These are phyloP conservation scores for Melieria picta DNA, from an alignment of 2,888 invertebrate species.

Conservation along the genomic window DNA sequence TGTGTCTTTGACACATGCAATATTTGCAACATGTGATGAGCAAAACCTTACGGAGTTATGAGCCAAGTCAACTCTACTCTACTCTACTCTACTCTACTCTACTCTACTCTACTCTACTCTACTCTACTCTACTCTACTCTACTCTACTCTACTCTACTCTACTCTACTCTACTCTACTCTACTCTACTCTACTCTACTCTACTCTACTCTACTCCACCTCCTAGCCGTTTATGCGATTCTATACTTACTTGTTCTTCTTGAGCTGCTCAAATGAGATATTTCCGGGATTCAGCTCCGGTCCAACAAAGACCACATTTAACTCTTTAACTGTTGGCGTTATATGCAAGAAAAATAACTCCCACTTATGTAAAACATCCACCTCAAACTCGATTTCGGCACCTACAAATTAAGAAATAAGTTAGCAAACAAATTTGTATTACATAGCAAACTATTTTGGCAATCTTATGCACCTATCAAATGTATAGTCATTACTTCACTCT, in stretches of 20 bases:
- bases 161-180: too few relatives aligned
- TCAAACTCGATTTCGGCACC: constrained; percentile 81
- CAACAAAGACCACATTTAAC: constrained; percentile 72
- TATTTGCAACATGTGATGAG: too few relatives aligned
- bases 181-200: too few relatives aligned
- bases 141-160: too few relatives aligned
- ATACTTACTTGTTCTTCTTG: constrained; percentile 68
- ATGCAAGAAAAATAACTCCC: constrained; percentile 78
- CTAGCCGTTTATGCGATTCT: too few relatives aligned
- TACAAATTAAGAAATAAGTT: constrained; percentile 49
- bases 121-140: too few relatives aligned
- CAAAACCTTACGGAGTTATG: too few relatives aligned
- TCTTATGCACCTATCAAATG: constrained; percentile 57
- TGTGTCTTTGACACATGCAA: too few relatives aligned
- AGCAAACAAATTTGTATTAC: neutral
- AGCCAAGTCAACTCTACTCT: too few relatives aligned
- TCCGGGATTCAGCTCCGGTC: constrained; percentile 72
- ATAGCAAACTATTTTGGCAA: neutral
- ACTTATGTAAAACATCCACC: constrained; percentile 74
- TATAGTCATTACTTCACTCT: constrained; percentile 53
- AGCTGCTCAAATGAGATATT: constrained; percentile 71
- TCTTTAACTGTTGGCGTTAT: constrained; percentile 70
- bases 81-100: too few relatives aligned
- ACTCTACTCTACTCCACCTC: too few relatives aligned
- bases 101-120: too few relatives aligned